phyloP scores from a whole-genome alignment of 2,888 invertebrate species.

The Drosophila tanythrix region DNA sequence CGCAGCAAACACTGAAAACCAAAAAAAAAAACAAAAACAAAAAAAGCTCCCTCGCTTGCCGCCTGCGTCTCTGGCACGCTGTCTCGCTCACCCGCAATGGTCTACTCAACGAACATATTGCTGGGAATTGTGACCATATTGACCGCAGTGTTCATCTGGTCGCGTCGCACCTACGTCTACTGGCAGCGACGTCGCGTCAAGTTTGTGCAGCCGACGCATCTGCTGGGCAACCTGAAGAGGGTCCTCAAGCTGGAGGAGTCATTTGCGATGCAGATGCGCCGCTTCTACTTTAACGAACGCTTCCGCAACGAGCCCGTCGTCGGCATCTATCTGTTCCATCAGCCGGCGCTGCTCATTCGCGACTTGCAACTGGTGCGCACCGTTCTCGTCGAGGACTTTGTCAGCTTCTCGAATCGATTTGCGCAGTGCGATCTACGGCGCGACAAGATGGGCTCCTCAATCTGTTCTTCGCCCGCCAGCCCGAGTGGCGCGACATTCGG shows the following conservation, averaged over 20 bases:
- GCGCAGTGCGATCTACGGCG: constrained; percentile 75
- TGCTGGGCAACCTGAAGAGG: constrained; percentile 85
- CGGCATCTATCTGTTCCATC: constrained; percentile 85
- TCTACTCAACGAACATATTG: constrained; percentile 79
- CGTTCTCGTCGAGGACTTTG: constrained; percentile 85
- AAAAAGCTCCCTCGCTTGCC: constrained; percentile 14
- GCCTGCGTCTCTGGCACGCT: constrained; percentile 21
- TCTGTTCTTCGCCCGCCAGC: constrained; percentile 85
- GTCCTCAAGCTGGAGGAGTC: constrained; percentile 81
- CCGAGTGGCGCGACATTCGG: constrained; percentile 85
- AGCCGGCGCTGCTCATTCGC: constrained; percentile 85
- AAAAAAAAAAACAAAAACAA: background rate
- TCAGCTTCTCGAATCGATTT: constrained; percentile 83
- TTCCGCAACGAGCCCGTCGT: constrained; percentile 77
- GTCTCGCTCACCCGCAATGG: constrained; percentile 65
- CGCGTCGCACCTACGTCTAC: constrained; percentile 85
- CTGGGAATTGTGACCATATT: constrained; percentile 76
- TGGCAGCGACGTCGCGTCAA: constrained; percentile 84
- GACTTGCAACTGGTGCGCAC: constrained; percentile 85
- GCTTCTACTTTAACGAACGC: constrained; percentile 82
- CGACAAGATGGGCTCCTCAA: constrained; percentile 85
- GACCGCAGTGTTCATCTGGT: constrained; percentile 78
- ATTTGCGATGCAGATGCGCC: constrained; percentile 81
- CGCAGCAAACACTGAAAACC: background rate
- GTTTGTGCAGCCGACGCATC: constrained; percentile 83